Evolutionary conservation across 1,140 invertebrate species (phyloP), one percentile per base, ranked within the genome.

Genomic region (Rhopalosiphum padi): DNA sequence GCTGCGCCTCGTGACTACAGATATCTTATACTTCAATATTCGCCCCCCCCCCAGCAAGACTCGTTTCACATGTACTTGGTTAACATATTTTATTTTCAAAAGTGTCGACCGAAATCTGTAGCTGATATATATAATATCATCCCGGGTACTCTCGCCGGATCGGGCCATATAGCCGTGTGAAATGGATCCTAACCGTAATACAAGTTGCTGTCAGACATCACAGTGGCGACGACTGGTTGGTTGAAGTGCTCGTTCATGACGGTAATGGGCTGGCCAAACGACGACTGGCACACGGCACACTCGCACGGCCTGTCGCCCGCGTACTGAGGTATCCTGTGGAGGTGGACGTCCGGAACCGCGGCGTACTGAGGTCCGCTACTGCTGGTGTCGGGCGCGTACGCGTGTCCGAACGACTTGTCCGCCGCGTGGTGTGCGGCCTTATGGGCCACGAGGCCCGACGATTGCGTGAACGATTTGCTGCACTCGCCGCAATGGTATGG

Each of bases 351-450:
- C 30, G 48, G 6, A 25, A 7, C 51, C 18, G 22, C 18, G 48
- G 6, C 43, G 55, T 30, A 35, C 30, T 41, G n/a, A 60, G 8
- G 23, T 46, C 23, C n/a, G 15, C 15, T 30, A 4, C 3, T 11
- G 41, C 15, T 5, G 15, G n/a, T 5, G 60, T 3, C 60, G 30
- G n/a, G 15, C 30, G 30, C 60, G 60, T 77, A 18, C 60, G 30
- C 60, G 15, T 91, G 23, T 77, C 25, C 37, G 95, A 97, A 97
- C 0, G 97, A 95, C 97, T 97, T 68, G 97, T 97, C 5, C 96
- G 95, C 82, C 1, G 30, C 6, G 0, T 97, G 97, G 11, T 97
- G 95, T 94, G 97, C 96, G 94, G 97, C 95, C 94, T 97, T 95
- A 95, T 98, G 97, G 22, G 97, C 94, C 93, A 95, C 95, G 41